A percentile compares a stretch with the other conserved stretches of the same genome.
Conservation (phyloP, 1,140 invertebrate species). For the Anoplolepis gracilipes region DNA sequence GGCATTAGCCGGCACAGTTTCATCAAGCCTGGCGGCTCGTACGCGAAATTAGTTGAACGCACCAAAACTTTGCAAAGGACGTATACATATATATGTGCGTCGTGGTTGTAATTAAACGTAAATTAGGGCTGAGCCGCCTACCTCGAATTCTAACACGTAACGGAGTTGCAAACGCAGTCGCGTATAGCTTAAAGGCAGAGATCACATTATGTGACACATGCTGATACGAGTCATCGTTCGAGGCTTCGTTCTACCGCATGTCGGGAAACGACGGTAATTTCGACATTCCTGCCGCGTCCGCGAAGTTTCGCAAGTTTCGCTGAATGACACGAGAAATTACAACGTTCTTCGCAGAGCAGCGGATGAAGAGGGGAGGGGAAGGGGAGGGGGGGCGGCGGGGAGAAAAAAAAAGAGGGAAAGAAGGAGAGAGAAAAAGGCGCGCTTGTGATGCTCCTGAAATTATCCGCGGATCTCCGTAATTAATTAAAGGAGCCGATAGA, state of each 20-base stretch:
- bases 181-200: constrained; percentile 28
- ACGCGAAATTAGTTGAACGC: constrained; percentile 15
- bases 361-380: no score
- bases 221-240: constrained; percentile 45
- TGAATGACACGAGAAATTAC: constrained; percentile 53
- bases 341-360: constrained; percentile 40
- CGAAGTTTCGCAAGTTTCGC: constrained; percentile 26
- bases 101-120: constrained; percentile 49
- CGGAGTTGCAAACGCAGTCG: constrained; percentile 19
- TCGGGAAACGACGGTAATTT: constrained; percentile 56
- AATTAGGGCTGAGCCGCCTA: constrained; percentile 33
- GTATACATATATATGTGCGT: no score
- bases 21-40: constrained; percentile 1
- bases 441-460: constrained; percentile 31
- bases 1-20: background rate
- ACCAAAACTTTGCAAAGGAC: constrained; percentile 13
- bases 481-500: constrained; percentile 53
- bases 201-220: no score
- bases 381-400: no score
- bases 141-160: constrained; percentile 42
- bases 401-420: no score
- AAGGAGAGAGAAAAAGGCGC: no score
- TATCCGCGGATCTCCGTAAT: constrained; percentile 53
- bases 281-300: constrained; percentile 44
- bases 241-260: constrained; percentile 23